These are phyloP conservation scores for Haliclona indistincta DNA, from an alignment of 37 sponge, comb jelly and placozoan genomes.

Conservation along the genomic window DNA sequence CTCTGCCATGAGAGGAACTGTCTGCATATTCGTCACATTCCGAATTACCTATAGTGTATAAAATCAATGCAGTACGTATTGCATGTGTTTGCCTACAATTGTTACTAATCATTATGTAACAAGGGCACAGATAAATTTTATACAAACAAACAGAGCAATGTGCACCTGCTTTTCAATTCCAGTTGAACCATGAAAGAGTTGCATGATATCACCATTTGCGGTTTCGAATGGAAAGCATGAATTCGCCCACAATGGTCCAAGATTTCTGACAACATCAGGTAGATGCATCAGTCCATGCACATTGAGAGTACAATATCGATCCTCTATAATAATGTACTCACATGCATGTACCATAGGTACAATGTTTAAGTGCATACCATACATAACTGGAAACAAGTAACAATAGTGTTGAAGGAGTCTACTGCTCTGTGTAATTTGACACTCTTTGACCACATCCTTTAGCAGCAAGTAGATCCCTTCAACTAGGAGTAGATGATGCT, in stretches of 20 bases:
- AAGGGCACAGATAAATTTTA: too few species aligned
- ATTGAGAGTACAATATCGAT: constrained; percentile 27
- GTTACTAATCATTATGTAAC: too few species aligned
- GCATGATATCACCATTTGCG: constrained; percentile 7
- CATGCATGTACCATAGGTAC: background rate
- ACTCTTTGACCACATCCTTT: constrained; percentile 17
- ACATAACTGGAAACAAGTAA: constrained; percentile 15
- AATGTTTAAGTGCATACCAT: constrained; percentile 22
- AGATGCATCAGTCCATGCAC: constrained; percentile 40
- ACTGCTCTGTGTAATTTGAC: constrained; percentile 13
- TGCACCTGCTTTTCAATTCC: constrained; percentile 26
- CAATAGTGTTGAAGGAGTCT: constrained; percentile 28
- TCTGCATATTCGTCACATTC: too few species aligned
- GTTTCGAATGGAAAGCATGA: constrained; percentile 19
- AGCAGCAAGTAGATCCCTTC: constrained; percentile 32
- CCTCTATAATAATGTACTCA: constrained; percentile 31
- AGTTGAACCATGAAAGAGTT: constrained; percentile 21
- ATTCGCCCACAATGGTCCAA: constrained; percentile 13
- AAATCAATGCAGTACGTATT: too few species aligned
- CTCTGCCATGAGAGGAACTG: too few species aligned
- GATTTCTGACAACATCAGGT: constrained; percentile 12
- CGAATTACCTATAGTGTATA: too few species aligned
- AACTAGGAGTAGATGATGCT: constrained; percentile 41
- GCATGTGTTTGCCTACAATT: too few species aligned
- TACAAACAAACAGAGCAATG: too few species aligned